phyloP scores from a whole-genome alignment of 2,888 invertebrate species.

The Agonopterix alstromeriana region DNA sequence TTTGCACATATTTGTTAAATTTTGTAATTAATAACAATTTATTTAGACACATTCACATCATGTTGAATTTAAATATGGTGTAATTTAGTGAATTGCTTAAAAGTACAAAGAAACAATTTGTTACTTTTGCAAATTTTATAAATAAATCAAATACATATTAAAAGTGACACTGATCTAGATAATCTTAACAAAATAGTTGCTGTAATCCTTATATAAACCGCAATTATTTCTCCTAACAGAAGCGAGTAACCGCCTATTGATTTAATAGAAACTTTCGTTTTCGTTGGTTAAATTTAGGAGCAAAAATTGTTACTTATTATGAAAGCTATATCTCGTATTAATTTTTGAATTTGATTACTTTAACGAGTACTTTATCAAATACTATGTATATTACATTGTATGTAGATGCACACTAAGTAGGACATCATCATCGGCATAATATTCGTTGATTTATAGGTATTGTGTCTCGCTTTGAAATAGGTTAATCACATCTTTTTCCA shows the following conservation, averaged over 20 bases:
- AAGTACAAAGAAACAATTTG: constrained; percentile 83
- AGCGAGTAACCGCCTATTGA: constrained; percentile 36
- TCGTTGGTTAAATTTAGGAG: constrained; percentile 54
- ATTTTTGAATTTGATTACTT: constrained; percentile 39
- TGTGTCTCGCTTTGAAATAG: constrained; percentile 47
- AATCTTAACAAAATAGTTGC: constrained; percentile 69
- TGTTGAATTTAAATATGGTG: constrained; percentile 69
- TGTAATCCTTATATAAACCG: constrained; percentile 58
- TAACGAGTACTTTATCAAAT: constrained; percentile 31
- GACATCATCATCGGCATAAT: constrained; percentile 44
- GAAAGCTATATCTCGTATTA: constrained; percentile 50
- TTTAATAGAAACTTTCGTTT: constrained; percentile 48
- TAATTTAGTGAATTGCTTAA: constrained; percentile 81
- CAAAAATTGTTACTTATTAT: constrained; percentile 67
- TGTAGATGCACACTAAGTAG: constrained; percentile 47
- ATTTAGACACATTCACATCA: constrained; percentile 67
- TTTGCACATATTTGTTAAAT: constrained; percentile 74
- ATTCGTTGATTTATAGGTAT: constrained; percentile 45
- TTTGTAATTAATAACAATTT: constrained; percentile 69
- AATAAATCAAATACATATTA: constrained; percentile 70
- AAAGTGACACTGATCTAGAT: constrained; percentile 56
- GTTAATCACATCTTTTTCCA: constrained; percentile 50
- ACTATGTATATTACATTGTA: constrained; percentile 38
- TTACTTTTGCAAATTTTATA: constrained; percentile 86
- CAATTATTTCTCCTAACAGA: constrained; percentile 43